Conservation (phyloP, 2,113 vertebrate species). For the Pseudopodoces humilis region DNA sequence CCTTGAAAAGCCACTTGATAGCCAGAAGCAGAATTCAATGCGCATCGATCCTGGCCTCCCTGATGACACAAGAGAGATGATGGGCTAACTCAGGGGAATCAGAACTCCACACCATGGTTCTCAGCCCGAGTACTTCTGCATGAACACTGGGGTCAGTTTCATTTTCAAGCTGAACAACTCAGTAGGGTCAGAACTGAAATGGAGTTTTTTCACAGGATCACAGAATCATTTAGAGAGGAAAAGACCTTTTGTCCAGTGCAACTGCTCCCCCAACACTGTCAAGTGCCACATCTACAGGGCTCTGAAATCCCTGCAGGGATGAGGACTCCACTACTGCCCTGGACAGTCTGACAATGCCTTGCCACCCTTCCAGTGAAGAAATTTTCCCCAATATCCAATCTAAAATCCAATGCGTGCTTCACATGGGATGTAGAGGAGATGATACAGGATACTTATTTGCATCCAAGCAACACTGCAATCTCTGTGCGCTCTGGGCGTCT, state of each 20-base stretch:
- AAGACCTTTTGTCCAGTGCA: neutral
- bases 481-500: fast-evolving
- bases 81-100: neutral
- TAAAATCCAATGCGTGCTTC: neutral
- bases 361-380: neutral
- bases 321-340: neutral
- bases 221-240: neutral
- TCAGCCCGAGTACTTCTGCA: neutral
- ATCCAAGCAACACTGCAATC: fast-evolving
- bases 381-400: neutral
- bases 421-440: neutral
- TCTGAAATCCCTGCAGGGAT: neutral
- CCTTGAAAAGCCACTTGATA: neutral
- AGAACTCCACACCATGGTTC: fast-evolving
- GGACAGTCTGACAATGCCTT: neutral
- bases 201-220: neutral
- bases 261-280: neutral
- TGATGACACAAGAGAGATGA: neutral
- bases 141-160: neutral
- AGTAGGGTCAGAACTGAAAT: neutral
- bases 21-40: neutral
- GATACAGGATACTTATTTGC: neutral
- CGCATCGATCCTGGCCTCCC: neutral
- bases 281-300: neutral
- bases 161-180: neutral